Evolutionary conservation across 2,113 vertebrate species (phyloP), one percentile per base, ranked within the genome.

Genomic region (Melozone crissalis): DNA sequence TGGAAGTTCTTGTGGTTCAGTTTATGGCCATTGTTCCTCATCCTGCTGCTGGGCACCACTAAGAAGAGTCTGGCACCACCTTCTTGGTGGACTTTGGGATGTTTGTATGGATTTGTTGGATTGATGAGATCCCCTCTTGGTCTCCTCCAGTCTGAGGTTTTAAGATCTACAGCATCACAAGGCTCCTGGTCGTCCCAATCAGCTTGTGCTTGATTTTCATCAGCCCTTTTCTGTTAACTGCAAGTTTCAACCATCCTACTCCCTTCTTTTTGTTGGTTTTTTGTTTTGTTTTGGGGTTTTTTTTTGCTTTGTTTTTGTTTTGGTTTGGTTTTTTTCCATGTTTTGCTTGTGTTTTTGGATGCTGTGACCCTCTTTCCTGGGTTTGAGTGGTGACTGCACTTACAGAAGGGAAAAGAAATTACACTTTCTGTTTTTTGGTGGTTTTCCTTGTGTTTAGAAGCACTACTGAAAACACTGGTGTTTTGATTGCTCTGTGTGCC

Each of bases 401-500:
- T 90, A 30, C 1, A 47, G 66, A 59, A 62, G 16, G 52, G 46
- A 35, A 69, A 73, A 74, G 13, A 77, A 76, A 76, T 52, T 1
- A 47, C 28, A 26, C 12, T 83, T 33, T 26, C 10, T n/a, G 22
- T 26, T 58, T 71, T 80, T 46, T 22, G 15, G 24, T 71, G 39
- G 4, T 46, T 86, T 76, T 68, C 24, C 20, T 86, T 63, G 43
- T 62, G 28, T 66, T 84, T 13, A 33, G 59, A 73, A 80, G 54
- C 3, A 0, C n/a, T 26, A 5, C 52, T 41, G 52, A 62, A 78
- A 81, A 33, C 1, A 1, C 15, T 5, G 3, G 16, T 0, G 0
- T 61, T 51, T 23, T 68, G 52, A 14, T 54, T 63, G 52, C 44
- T 67, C 49, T 71, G 7, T 46, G 4, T 59, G 47, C 66, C 72